A percentile compares a stretch with the other conserved stretches of the same genome.
phyloP scores from a whole-genome alignment of 2,113 vertebrate genomes.

The Nesogale talazaci region DNA sequence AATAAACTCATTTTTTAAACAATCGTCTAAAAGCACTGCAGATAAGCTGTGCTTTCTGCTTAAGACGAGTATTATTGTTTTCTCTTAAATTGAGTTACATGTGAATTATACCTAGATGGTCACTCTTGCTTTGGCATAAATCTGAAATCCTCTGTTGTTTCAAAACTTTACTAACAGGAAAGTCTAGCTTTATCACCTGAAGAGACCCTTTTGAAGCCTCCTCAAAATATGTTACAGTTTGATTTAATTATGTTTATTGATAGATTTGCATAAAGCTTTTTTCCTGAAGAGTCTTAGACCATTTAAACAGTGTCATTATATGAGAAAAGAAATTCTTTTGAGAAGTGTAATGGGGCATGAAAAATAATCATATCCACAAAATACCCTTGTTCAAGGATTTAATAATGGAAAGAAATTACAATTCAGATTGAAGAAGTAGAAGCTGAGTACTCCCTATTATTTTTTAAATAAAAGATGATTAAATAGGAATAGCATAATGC shows the following conservation, averaged over 20 bases:
- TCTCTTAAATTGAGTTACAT: constrained; percentile 39
- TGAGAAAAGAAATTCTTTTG: constrained; percentile 64
- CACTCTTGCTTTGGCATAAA: constrained; percentile 22
- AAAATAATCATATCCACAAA: constrained; percentile 77
- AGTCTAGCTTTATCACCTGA: constrained; percentile 25
- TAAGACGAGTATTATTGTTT: constrained; percentile 57
- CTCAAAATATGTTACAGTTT: constrained; percentile 23
- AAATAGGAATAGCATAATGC: constrained; percentile 18
- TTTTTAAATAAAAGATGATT: constrained; percentile 69
- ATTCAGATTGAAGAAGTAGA: constrained; percentile 56
- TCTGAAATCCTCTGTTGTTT: constrained; percentile 57
- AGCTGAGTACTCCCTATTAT: constrained; percentile 14
- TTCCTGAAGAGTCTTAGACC: constrained; percentile 66
- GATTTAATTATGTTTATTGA: constrained; percentile 65
- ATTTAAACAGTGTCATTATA: constrained; percentile 69
- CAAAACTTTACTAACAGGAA: constrained; percentile 12
- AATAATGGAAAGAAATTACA: constrained; percentile 74
- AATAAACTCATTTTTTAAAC: constrained; percentile 74
- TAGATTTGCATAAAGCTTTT: constrained; percentile 62
- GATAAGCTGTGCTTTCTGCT: constrained; percentile 54
- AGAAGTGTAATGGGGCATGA: constrained; percentile 68
- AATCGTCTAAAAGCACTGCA: constrained; percentile 53
- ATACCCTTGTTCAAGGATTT: constrained; percentile 70
- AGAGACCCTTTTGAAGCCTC: background rate
- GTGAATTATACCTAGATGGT: constrained; percentile 59